Evolutionary conservation across 2,888 invertebrate genomes (phyloP), one percentile per base, ranked within the genome.

Genomic region (Melanotus villosus): DNA sequence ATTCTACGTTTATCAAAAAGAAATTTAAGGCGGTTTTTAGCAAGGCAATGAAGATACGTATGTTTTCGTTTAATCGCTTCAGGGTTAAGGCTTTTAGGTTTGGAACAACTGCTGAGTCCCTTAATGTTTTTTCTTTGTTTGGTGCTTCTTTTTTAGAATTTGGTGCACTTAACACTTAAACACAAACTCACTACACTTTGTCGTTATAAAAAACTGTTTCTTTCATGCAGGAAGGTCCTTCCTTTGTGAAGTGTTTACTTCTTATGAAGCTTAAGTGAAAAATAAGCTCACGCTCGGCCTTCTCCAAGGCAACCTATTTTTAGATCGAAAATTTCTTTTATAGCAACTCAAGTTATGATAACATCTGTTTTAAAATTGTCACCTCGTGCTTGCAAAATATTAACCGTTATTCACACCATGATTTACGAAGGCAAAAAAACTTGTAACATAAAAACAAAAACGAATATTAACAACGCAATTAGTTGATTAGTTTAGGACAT

Each of bases 21-120:
- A 19, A 65, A 26, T 34, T 62, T 70, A 70, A 70, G 70, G 70
- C 70, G 66, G 57, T 70, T 36, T 5, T 57, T 62, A 70, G 63
- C 70, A 70, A 70, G 70, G 70, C 70, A 70, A 62, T 60, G 45
- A 45, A 66, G 70, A 70, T 70, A 70, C 70, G 70, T 70, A 70
- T 70, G 62, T 59, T 68, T 60, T 52, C 36, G 41, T 54, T 23
- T 50, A 18, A 43, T 36, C 16, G 45, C 21, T 56, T 56, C 21
- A 45, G 52, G 38, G 52, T 38, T 67, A 58, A 54, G 63, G 63
- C 63, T 54, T 65, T n/a, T 12, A 14, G 45, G 45, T 43, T 19
- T 54, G 16, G 23, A 54, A 52, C 54, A 21, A 14, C 43, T 14
- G 34, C 50, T 38, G 19, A 32, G n/a, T 23, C 19, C 23, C 21